Evolutionary conservation across 2,797 vertebrate species (phyloP), one percentile per base, ranked within the genome.

Genomic region (Hippocampus kuda): DNA sequence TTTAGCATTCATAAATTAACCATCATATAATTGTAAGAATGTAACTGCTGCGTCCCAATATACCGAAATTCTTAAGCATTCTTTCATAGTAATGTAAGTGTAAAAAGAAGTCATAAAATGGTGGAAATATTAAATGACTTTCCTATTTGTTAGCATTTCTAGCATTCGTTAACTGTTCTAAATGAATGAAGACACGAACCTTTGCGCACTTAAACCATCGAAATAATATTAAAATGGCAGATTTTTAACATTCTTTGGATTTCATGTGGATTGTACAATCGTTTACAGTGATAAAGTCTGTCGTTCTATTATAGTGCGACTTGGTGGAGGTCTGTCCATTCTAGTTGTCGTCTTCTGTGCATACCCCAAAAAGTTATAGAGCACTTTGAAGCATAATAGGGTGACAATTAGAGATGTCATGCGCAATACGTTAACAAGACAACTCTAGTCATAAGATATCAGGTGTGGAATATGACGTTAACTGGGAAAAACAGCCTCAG

Each of bases 401-500:
- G 27, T 30, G 12, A 1, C 24, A 22, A 53, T 56, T 15, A 26
- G 54, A 12, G n/a, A 56, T 24, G n/a, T 12, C n/a, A 12, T 56
- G 56, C 16, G n/a, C n/a, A 59, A 30, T 30, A 0, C 11, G 42
- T 26, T 46, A 26, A 65, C 41, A 15, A 65, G 38, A 46, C 63
- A 26, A 48, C 24, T 27, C 63, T 48, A 18, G 24, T 27, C 24
- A 48, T 26, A 15, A 48, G 16, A 5, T 61, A 59, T 22, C 5
- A 20, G 49, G 49, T n/a, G 27, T 16, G 27, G 30, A 20, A 38
- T 61, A 38, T 20, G 20, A 20, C 38, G 59, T 18, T 9, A 16
- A 74, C 79, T 70, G 89, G 86, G 87, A 89, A 90, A 90, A 88
- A 82, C 84, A 81, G 84, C 81, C 79, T 84, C 86, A 91, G 90